A percentile compares a stretch with the other conserved stretches of the same genome.
These are phyloP conservation scores for Bombus ignitus DNA, from an alignment of 1,140 invertebrate genomes.

Conservation along the genomic window DNA sequence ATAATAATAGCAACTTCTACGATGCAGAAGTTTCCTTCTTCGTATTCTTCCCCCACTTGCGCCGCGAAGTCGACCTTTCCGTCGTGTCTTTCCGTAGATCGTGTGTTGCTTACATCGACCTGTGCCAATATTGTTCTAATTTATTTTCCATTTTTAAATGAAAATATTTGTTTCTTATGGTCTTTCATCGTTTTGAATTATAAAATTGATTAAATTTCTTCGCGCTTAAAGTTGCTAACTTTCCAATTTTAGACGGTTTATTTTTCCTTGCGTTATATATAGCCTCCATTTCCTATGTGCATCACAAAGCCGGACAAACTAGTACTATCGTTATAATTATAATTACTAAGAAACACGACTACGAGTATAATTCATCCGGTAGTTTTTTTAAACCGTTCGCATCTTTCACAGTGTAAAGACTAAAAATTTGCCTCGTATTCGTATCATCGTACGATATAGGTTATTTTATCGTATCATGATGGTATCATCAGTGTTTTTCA, in stretches of 20 bases:
- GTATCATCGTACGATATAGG: not conserved
- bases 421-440: not conserved
- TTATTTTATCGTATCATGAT: not conserved
- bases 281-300: not conserved
- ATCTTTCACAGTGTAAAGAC: no score
- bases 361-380: not conserved
- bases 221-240: not conserved
- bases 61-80: constrained; percentile 19
- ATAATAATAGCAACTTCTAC: constrained; percentile 48
- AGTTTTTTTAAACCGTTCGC: no score
- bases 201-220: not conserved
- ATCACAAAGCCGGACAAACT: not conserved
- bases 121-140: constrained; percentile 22
- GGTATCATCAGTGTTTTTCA: not conserved
- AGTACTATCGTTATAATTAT: constrained; percentile 22
- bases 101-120: not conserved
- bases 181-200: not conserved
- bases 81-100: constrained; percentile 23
- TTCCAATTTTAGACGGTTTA: not conserved
- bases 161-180: not conserved
- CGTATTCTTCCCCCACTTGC: constrained; percentile 34
- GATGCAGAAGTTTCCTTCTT: constrained; percentile 40
- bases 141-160: not conserved
- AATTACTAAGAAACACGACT: not conserved
- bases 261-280: not conserved